A percentile compares a stretch with the other conserved stretches of the same genome.
phyloP scores from a whole-genome alignment of 2,888 invertebrate genomes.

The Bhutanitis thaidina region DNA sequence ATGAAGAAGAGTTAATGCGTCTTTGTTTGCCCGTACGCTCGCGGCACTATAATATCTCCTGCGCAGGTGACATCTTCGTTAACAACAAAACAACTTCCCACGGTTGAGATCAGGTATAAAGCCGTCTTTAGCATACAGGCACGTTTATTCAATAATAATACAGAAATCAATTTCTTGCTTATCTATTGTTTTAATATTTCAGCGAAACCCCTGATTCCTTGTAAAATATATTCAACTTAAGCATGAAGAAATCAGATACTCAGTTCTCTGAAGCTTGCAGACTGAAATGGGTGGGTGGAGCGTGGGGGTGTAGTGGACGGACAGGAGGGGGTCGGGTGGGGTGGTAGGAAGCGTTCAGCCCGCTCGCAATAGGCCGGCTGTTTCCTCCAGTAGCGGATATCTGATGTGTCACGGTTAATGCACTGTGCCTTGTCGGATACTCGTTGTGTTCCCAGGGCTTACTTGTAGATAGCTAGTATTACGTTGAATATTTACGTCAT shows the following conservation, averaged over 20 bases:
- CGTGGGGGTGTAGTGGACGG: constrained; percentile 21
- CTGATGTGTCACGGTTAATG: constrained; percentile 47
- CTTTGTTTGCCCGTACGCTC: too few species aligned
- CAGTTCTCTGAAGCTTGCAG: constrained; percentile 31
- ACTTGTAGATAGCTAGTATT: background rate
- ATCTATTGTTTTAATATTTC: background rate
- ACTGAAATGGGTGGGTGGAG: constrained; percentile 21
- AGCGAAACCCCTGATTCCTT: constrained; percentile 1
- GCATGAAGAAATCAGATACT: constrained; percentile 50
- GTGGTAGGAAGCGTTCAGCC: constrained; percentile 24
- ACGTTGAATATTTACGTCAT: too few species aligned
- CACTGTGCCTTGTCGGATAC: constrained; percentile 26
- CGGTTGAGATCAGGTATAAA: too few species aligned
- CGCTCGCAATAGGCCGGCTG: constrained; percentile 41
- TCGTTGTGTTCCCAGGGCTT: constrained; percentile 4
- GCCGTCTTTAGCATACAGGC: too few species aligned
- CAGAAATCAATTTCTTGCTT: too few species aligned
- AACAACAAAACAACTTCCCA: too few species aligned
- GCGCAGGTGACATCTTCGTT: too few species aligned
- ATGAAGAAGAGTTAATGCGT: too few species aligned
- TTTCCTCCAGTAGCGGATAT: constrained; percentile 45
- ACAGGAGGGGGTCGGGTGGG: constrained; percentile 21
- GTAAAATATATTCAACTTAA: constrained; percentile 22
- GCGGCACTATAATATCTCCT: too few species aligned
- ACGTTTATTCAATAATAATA: too few species aligned